Conservation (phyloP, 2,888 invertebrate genomes). For the Embidobia sp. region DNA sequence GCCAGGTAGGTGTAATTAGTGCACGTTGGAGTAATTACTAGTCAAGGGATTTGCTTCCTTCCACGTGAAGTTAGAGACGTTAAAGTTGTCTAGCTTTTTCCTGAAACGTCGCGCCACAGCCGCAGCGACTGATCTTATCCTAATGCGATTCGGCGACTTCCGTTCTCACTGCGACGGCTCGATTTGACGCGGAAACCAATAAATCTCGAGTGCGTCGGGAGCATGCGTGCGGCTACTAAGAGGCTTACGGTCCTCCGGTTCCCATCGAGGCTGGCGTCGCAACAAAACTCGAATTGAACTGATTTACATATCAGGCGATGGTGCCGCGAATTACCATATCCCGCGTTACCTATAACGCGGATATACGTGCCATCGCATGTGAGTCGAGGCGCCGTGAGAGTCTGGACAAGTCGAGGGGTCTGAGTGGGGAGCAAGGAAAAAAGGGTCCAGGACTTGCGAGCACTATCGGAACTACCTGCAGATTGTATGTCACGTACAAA, state of each 20-base stretch:
- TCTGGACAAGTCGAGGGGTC: slow-evolving; percentile 58
- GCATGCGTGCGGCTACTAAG: slow-evolving; percentile 79
- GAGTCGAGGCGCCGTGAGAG: slow-evolving; percentile 69
- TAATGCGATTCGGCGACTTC: slow-evolving; percentile 75
- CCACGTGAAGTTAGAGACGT: slow-evolving; percentile 8
- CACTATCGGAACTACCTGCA: slow-evolving; percentile 65
- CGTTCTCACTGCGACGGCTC: slow-evolving; percentile 77
- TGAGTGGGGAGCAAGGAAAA: slow-evolving; percentile 57
- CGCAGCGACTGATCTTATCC: slow-evolving; percentile 23
- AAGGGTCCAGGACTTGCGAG: slow-evolving; percentile 49
- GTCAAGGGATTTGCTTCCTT: slow-evolving; percentile 17
- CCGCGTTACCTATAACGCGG: slow-evolving; percentile 69
- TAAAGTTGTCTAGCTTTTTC: background rate
- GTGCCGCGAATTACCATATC: slow-evolving; percentile 79
- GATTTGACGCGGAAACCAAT: slow-evolving; percentile 74
- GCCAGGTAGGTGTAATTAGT: slow-evolving; percentile 42
- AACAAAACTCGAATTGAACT: slow-evolving; percentile 81
- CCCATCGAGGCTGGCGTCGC: slow-evolving; percentile 78
- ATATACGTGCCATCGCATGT: slow-evolving; percentile 79
- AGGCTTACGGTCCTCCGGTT: slow-evolving; percentile 75
- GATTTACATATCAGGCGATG: slow-evolving; percentile 81
- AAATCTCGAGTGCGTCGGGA: slow-evolving; percentile 78
- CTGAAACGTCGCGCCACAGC: too few relatives aligned
- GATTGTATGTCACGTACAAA: slow-evolving; percentile 74
- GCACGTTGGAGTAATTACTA: slow-evolving; percentile 47